Evolutionary conservation across 2,113 vertebrate genomes (phyloP).

Genomic region (Elgaria multicarinata): DNA sequence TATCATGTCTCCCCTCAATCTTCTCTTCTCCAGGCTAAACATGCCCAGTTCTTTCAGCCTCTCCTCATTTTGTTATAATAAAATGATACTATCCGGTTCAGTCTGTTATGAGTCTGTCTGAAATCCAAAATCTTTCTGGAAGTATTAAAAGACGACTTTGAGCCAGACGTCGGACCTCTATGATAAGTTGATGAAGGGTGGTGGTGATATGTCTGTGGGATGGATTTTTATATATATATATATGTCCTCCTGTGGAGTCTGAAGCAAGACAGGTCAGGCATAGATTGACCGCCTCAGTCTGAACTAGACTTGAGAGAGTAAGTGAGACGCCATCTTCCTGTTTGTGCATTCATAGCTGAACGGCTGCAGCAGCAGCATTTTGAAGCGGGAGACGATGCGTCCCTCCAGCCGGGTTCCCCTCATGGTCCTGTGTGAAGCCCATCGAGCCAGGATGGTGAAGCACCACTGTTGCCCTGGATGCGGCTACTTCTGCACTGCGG

Average conservation of each 20-base stretch:
- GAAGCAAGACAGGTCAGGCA: not conserved
- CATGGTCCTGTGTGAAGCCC: conserved; percentile 90
- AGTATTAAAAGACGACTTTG: not conserved
- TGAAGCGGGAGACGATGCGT: conserved; percentile 93
- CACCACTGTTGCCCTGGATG: conserved; percentile 95
- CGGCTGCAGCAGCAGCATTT: conserved; percentile 82
- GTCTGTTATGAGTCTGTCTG: not conserved
- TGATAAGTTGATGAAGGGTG: not conserved
- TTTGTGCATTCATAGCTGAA: conserved; percentile 75
- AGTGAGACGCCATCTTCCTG: not conserved
- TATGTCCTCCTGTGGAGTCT: not conserved
- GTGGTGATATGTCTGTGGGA: not conserved
- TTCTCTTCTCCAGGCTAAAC: too few relatives aligned
- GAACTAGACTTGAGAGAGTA: not conserved
- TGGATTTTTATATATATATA: not conserved
- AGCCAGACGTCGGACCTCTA: not conserved
- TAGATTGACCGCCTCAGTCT: not conserved
- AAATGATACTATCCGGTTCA: not conserved
- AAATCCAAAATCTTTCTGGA: not conserved
- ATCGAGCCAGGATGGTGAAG: conserved; percentile 93
- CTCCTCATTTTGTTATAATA: not conserved
- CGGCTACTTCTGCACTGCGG: conserved; percentile 91
- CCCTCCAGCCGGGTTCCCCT: conserved; percentile 89
- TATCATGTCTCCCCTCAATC: too few relatives aligned
- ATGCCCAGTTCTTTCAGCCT: too few relatives aligned